Evolutionary conservation across 2,113 vertebrate species (phyloP).

Genomic region (Paracanthobrama guichenoti): DNA sequence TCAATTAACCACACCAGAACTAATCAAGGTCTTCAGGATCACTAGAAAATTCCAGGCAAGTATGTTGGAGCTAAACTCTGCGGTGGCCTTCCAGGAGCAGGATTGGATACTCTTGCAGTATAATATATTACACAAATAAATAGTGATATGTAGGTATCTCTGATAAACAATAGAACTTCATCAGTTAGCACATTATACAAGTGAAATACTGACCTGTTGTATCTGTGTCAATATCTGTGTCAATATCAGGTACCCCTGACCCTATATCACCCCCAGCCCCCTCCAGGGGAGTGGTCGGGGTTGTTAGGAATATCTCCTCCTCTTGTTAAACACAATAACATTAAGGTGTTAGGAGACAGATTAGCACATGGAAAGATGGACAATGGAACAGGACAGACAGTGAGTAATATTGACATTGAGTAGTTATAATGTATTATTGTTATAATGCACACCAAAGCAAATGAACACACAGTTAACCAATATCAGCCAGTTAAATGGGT

Average conservation of each 20-base stretch:
- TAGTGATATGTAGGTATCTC: background rate
- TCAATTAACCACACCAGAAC: background rate
- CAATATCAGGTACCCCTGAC: conserved; percentile 66
- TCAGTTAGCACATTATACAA: background rate
- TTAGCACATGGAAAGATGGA: conserved; percentile 51
- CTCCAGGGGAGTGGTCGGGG: conserved; percentile 72
- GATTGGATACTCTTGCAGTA: background rate
- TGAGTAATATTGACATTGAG: conserved; percentile 32
- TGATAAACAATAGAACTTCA: background rate
- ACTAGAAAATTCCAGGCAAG: background rate
- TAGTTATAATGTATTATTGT: conserved; percentile 27
- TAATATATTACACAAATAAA: background rate
- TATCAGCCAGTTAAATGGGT: conserved; percentile 59
- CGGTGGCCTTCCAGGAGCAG: background rate
- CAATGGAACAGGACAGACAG: conserved; percentile 44
- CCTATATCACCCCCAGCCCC: conserved; percentile 66
- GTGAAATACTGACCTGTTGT: conserved; percentile 70
- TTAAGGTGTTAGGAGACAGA: conserved; percentile 73
- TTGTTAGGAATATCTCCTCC: conserved; percentile 70
- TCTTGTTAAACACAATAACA: conserved; percentile 80
- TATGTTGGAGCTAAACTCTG: background rate
- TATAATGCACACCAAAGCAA: conserved; percentile 24
- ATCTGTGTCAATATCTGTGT: conserved; percentile 61
- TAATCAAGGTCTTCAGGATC: conserved; percentile 7
- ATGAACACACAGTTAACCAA: conserved; percentile 64